These are phyloP conservation scores for Gymnocypris eckloni DNA, from an alignment of 2,797 vertebrate species.

Conservation along the genomic window DNA sequence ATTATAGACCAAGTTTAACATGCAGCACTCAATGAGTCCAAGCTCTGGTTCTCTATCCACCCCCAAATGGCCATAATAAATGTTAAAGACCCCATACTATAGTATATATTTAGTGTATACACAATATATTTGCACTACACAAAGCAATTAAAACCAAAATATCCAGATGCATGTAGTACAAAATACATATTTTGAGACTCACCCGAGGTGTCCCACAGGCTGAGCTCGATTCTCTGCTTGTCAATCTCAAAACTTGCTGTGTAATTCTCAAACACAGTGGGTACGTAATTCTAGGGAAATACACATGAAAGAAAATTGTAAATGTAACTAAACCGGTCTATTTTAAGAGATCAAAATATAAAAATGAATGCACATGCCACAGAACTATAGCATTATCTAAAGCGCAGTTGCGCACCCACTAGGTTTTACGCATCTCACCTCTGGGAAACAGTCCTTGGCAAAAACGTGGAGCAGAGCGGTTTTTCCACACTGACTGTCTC, in stretches of 20 bases:
- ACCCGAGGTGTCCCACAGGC: conserved; percentile 98
- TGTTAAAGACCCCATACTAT: not conserved
- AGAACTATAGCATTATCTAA: not conserved
- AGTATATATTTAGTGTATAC: not conserved
- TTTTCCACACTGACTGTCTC: conserved; percentile 96
- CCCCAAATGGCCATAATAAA: not conserved
- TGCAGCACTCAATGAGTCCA: not conserved
- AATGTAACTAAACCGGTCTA: not conserved
- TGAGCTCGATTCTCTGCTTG: conserved; percentile 95
- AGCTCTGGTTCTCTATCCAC: not conserved
- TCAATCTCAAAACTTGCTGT: conserved; percentile 99
- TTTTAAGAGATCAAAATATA: not conserved
- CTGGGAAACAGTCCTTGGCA: conserved; percentile 96
- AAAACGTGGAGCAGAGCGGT: conserved; percentile 96
- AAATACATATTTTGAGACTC: conserved; percentile 68
- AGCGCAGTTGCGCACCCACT: not conserved
- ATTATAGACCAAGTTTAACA: not conserved
- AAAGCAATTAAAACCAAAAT: not conserved
- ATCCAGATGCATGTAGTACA: not conserved
- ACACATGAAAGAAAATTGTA: not conserved
- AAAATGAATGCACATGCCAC: not conserved
- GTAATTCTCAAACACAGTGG: conserved; percentile 98
- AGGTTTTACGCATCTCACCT: conserved; percentile 79
- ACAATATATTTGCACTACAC: not conserved
- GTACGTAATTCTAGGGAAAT: conserved; percentile 88